Evolutionary conservation across 2,888 invertebrate species (phyloP).

Genomic region (Orthosia gothica): DNA sequence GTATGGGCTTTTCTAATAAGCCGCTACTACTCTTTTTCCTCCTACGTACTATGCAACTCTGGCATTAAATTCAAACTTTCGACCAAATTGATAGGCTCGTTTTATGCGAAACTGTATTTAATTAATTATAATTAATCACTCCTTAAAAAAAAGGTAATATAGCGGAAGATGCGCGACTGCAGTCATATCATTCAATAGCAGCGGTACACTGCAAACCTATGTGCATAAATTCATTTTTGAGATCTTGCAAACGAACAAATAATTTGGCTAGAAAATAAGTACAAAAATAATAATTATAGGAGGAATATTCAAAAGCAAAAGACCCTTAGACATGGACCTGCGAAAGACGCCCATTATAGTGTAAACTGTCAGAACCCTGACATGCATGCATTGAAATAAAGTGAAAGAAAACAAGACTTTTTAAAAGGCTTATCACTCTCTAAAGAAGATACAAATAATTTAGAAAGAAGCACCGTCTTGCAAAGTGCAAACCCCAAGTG

Average conservation of each 20-base stretch:
- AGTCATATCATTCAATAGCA: not conserved
- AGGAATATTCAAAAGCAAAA: not conserved
- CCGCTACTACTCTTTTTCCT: too few relatives aligned
- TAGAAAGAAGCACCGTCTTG: not conserved
- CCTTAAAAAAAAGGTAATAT: not conserved
- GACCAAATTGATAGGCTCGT: too few relatives aligned
- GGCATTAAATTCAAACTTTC: too few relatives aligned
- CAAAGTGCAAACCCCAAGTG: not conserved
- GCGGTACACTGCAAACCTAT: not conserved
- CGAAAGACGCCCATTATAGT: not conserved
- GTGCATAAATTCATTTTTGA: slow-evolving; percentile 12
- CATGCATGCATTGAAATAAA: not conserved
- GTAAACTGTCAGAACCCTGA: not conserved
- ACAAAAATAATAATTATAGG: not conserved
- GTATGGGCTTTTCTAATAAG: too few relatives aligned
- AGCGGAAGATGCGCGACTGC: slow-evolving; percentile 2
- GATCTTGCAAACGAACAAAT: slow-evolving; percentile 6
- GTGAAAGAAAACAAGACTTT: not conserved
- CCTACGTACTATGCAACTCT: too few relatives aligned
- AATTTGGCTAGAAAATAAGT: not conserved
- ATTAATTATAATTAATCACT: not conserved
- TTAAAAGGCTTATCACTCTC: not conserved
- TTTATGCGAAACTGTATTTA: too few relatives aligned
- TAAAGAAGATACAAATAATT: not conserved
- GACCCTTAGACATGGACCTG: not conserved